Conservation (phyloP, 2,888 invertebrate species). For the Caenorhabditis sp. region DNA sequence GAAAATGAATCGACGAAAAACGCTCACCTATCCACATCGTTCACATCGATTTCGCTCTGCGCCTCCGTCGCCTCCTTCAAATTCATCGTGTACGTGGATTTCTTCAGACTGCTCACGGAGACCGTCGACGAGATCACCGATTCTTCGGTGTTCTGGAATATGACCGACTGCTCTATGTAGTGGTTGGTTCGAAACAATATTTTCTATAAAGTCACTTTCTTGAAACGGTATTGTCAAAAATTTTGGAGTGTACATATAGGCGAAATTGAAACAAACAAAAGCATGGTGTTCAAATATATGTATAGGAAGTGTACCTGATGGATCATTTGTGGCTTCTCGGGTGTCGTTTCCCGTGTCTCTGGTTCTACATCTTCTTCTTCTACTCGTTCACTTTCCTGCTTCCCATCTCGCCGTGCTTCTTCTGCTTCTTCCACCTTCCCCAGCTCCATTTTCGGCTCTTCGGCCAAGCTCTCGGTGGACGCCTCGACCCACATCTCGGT, state of each 20-base stretch:
- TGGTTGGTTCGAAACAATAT: too few relatives aligned
- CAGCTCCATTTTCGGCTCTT: background rate
- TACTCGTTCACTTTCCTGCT: background rate
- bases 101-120: constrained; percentile 27
- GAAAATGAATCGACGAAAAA: too few relatives aligned
- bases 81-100: constrained; percentile 1
- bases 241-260: too few relatives aligned
- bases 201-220: too few relatives aligned
- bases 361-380: background rate
- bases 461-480: constrained; percentile 28
- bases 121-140: constrained; percentile 32
- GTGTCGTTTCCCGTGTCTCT: background rate
- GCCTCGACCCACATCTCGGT: constrained; percentile 64
- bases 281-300: too few relatives aligned
- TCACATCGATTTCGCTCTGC: constrained; percentile 38
- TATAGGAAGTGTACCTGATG: constrained; percentile 25
- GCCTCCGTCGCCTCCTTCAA: constrained; percentile 39
- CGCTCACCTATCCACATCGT: constrained; percentile 35
- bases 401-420: background rate
- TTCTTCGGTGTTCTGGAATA: constrained; percentile 38
- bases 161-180: too few relatives aligned
- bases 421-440: constrained; percentile 3
- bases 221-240: too few relatives aligned
- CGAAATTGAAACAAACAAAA: too few relatives aligned
- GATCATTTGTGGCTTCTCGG: constrained; percentile 6